Evolutionary conservation across 2,888 invertebrate genomes (phyloP).

Genomic region (Chironomus riparius): DNA sequence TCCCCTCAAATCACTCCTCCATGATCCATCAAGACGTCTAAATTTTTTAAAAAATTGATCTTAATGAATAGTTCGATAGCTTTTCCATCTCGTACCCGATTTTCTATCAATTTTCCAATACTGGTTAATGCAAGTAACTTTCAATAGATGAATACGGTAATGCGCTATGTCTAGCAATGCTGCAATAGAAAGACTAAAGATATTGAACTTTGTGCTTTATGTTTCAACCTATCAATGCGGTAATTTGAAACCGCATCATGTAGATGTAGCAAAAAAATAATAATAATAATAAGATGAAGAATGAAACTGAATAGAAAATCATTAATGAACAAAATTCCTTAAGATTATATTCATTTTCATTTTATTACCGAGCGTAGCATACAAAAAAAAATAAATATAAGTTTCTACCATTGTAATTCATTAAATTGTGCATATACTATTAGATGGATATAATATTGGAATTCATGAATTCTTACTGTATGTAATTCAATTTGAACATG

Average conservation of each 20-base stretch:
- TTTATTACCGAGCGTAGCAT: too few relatives aligned
- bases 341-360: not conserved
- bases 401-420: too few relatives aligned
- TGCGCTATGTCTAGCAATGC: not conserved
- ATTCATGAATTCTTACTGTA: too few relatives aligned
- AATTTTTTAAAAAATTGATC: not conserved
- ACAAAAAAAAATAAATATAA: too few relatives aligned
- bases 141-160: not conserved
- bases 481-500: too few relatives aligned
- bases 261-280: not conserved
- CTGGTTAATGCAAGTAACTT: not conserved
- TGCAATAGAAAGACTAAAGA: not conserved
- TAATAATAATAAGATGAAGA: too few relatives aligned
- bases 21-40: not conserved
- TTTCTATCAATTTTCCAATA: not conserved
- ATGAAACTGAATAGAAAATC: not conserved
- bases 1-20: not conserved
- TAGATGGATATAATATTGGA: too few relatives aligned
- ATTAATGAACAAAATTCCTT: not conserved
- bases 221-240: not conserved
- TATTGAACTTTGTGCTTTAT: not conserved
- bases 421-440: too few relatives aligned
- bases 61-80: constrained; percentile 15
- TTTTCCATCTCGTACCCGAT: not conserved
- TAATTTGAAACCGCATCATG: constrained; percentile 1